Conservation (phyloP, 2,888 invertebrate genomes). For the Saturnia japonica region DNA sequence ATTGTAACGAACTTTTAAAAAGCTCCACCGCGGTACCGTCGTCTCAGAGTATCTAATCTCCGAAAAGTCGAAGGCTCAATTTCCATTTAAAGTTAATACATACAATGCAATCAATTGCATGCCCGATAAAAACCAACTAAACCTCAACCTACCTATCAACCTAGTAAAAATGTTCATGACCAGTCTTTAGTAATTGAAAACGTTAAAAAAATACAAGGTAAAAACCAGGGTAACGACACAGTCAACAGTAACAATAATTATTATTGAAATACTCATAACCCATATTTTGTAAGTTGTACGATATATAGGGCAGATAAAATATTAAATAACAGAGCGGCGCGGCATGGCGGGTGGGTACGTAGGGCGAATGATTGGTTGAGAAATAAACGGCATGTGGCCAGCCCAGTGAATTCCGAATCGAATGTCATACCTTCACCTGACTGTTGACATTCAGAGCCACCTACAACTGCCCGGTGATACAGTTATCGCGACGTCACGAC, state of each 20-base stretch:
- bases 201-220: background rate
- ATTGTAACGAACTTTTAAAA: too few relatives aligned
- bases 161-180: background rate
- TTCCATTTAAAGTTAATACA: background rate
- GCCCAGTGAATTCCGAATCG: conserved; percentile 24
- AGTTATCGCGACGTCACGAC: background rate
- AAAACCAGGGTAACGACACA: background rate
- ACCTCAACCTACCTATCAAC: background rate
- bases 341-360: conserved; percentile 15
- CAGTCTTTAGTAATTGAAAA: background rate
- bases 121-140: background rate
- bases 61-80: too few relatives aligned
- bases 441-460: conserved; percentile 41
- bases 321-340: conserved; percentile 15
- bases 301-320: conserved; percentile 18
- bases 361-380: conserved; percentile 22
- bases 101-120: background rate
- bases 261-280: background rate
- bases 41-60: too few relatives aligned
- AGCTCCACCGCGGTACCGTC: too few relatives aligned
- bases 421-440: conserved; percentile 36
- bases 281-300: background rate
- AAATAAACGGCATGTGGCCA: conserved; percentile 21
- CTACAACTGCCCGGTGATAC: conserved; percentile 25
- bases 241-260: background rate